Conservation (phyloP, 2,113 vertebrate species). For the Ariopsis seemanni region DNA sequence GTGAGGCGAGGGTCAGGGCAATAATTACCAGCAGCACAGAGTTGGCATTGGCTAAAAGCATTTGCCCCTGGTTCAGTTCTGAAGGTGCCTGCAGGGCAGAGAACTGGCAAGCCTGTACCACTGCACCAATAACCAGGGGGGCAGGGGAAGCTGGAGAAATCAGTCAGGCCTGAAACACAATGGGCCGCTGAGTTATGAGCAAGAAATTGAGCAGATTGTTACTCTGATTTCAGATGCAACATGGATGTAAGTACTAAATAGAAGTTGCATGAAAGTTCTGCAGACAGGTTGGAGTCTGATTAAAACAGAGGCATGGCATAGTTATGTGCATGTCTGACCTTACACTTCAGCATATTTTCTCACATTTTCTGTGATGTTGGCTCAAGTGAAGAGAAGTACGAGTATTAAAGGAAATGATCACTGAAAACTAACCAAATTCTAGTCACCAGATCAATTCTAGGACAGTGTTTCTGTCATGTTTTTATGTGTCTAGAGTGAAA, state of each 20-base stretch:
- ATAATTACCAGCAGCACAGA: constrained; percentile 77
- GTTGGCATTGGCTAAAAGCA: constrained; percentile 73
- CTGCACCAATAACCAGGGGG: constrained; percentile 89
- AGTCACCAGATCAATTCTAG: no score
- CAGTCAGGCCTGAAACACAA: constrained; percentile 71
- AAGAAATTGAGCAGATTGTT: not conserved
- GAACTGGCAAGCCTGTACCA: constrained; percentile 72
- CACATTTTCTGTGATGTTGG: not conserved
- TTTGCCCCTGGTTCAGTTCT: constrained; percentile 78
- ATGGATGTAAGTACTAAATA: not conserved
- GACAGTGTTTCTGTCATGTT: no score
- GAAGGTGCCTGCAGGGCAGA: constrained; percentile 84
- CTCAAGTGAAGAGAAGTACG: not conserved
- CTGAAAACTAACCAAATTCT: no score
- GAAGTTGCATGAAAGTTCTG: not conserved
- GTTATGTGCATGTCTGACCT: not conserved
- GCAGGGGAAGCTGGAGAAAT: constrained; percentile 74
- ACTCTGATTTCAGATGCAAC: not conserved
- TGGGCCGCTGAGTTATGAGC: not conserved
- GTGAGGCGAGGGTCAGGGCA: constrained; percentile 78
- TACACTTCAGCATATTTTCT: not conserved
- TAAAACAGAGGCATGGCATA: not conserved
- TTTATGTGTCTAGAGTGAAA: no score
- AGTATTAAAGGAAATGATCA: no score
- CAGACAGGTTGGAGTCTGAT: not conserved